phyloP scores from a whole-genome alignment of 2,888 invertebrate genomes.

The Baronia brevicornis region DNA sequence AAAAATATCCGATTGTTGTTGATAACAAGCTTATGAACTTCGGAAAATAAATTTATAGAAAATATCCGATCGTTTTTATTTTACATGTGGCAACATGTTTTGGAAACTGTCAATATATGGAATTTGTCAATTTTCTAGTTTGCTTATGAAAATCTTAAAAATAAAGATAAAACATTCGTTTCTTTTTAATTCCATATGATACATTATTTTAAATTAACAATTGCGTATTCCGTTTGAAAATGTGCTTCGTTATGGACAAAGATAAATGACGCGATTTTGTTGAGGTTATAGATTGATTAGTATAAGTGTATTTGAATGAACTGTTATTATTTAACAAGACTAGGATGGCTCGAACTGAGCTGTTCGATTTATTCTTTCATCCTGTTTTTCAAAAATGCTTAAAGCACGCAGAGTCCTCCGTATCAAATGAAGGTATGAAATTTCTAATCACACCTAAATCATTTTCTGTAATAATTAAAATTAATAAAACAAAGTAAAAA shows the following conservation, averaged over 20 bases:
- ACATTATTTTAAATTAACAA: not conserved
- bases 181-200: no score
- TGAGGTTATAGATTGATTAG: conserved; percentile 60
- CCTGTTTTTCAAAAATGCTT: conserved; percentile 73
- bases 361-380: conserved; percentile 72
- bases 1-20: no score
- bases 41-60: not conserved
- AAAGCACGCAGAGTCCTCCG: conserved; percentile 61
- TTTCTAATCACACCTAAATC: conserved; percentile 3
- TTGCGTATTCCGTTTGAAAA: conserved; percentile 11
- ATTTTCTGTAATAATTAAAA: no score
- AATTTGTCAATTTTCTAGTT: conserved; percentile 7
- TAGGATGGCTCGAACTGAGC: conserved; percentile 67
- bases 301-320: conserved; percentile 48
- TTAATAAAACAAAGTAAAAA: no score
- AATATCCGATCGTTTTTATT: conserved; percentile 10
- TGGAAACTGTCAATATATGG: conserved; percentile 5
- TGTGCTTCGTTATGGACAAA: conserved; percentile 19
- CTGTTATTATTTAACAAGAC: conserved; percentile 32
- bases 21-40: no score
- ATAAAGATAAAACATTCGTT: not conserved
- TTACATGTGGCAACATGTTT: conserved; percentile 11
- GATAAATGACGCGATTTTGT: conserved; percentile 38
- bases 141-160: conserved; percentile 9
- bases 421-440: conserved; percentile 52